Evolutionary conservation across 2,888 invertebrate species (phyloP).

Genomic region (Drosophila kanekoi): DNA sequence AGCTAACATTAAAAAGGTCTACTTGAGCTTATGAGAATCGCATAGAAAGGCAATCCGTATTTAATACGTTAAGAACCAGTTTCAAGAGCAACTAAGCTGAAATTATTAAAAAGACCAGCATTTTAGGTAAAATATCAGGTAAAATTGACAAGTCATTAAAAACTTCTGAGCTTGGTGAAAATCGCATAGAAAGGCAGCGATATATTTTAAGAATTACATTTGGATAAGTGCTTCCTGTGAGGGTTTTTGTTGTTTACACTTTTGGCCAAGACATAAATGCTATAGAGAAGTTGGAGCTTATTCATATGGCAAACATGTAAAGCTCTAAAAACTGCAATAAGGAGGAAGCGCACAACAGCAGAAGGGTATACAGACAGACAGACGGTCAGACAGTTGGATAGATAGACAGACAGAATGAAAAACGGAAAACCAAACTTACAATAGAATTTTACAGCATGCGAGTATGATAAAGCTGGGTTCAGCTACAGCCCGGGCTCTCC

Average conservation of each 20-base stretch:
- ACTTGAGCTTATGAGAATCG: no score
- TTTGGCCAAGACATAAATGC: constrained; percentile 17
- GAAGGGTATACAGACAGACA: constrained; percentile 1
- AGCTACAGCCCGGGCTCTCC: background rate
- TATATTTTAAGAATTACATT: background rate
- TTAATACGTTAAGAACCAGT: no score
- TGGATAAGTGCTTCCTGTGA: no score
- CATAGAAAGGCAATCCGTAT: no score
- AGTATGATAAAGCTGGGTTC: constrained; percentile 48
- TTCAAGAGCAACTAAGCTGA: no score
- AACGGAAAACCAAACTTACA: constrained; percentile 54
- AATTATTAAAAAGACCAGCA: no score
- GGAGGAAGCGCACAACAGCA: constrained; percentile 15
- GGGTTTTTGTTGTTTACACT: background rate
- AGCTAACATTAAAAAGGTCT: no score
- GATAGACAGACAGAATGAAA: constrained; percentile 33
- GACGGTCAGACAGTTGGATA: constrained; percentile 13
- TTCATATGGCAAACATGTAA: no score
- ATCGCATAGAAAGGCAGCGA: background rate
- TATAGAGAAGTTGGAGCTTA: constrained; percentile 19
- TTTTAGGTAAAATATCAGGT: no score
- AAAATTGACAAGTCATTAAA: no score
- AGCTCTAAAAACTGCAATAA: constrained; percentile 12
- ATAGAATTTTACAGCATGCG: constrained; percentile 51
- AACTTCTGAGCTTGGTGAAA: background rate